Evolutionary conservation across 1,140 invertebrate genomes (phyloP).

Genomic region (Carposina sasakii): DNA sequence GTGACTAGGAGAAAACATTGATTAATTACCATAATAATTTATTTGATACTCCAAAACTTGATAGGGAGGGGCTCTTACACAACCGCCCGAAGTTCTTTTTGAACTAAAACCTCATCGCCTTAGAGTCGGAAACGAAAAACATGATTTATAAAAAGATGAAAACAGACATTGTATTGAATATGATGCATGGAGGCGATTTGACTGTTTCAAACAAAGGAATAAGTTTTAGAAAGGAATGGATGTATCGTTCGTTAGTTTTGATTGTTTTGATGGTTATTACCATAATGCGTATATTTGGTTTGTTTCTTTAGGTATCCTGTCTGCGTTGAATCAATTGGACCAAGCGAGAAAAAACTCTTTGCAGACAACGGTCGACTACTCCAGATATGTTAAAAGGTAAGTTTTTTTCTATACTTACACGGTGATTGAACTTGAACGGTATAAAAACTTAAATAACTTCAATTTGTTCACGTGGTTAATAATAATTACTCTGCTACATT

Average conservation of each 20-base stretch:
- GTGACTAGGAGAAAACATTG: slow-evolving; percentile 72
- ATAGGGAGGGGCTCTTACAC: slow-evolving; percentile 63
- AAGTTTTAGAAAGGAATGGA: slow-evolving; percentile 60
- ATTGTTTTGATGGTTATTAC: slow-evolving; percentile 54
- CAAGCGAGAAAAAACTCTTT: slow-evolving; percentile 61
- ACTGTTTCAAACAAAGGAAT: slow-evolving; percentile 68
- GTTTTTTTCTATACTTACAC: too few species aligned
- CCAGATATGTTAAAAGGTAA: slow-evolving; percentile 86
- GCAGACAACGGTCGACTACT: slow-evolving; percentile 79
- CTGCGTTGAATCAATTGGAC: slow-evolving; percentile 71
- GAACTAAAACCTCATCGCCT: too few species aligned
- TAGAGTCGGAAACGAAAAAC: too few species aligned
- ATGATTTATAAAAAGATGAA: too few species aligned
- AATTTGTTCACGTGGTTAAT: too few species aligned
- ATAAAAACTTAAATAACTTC: too few species aligned
- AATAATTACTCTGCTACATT: too few species aligned
- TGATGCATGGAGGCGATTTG: slow-evolving; percentile 68
- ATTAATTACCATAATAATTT: slow-evolving; percentile 73
- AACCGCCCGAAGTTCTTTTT: too few species aligned
- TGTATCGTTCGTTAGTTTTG: slow-evolving; percentile 53
- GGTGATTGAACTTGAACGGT: too few species aligned
- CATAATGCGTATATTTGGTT: slow-evolving; percentile 40
- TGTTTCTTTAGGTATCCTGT: slow-evolving; percentile 69
- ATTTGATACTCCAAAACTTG: slow-evolving; percentile 72
- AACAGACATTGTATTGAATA: slow-evolving; percentile 64